phyloP scores from a whole-genome alignment of 2,888 invertebrate species.

The Autographa pulchrina region DNA sequence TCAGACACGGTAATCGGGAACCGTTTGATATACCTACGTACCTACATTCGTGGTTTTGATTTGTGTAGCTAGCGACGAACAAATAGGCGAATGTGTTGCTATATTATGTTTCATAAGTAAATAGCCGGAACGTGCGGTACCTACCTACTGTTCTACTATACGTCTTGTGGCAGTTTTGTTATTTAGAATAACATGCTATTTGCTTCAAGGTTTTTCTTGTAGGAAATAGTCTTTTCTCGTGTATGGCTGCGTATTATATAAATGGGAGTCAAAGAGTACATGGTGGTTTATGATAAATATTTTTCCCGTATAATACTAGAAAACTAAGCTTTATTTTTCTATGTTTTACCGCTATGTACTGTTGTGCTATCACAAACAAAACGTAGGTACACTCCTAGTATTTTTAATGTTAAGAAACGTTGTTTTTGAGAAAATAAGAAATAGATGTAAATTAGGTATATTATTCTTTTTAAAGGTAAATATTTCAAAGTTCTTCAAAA shows the following conservation, averaged over 20 bases:
- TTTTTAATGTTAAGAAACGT: too few relatives aligned
- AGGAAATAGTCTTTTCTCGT: background rate
- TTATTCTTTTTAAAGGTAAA: too few relatives aligned
- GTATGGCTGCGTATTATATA: background rate
- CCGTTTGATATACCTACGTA: slow-evolving; percentile 32
- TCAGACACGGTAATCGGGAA: slow-evolving; percentile 61
- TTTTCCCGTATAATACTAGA: background rate
- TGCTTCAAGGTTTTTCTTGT: background rate
- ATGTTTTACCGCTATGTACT: too few relatives aligned
- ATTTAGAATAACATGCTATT: background rate
- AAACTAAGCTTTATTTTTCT: background rate
- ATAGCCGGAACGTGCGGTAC: background rate
- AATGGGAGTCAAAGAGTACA: background rate
- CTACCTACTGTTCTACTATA: background rate
- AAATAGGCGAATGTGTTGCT: slow-evolving; percentile 7
- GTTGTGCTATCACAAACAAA: too few relatives aligned
- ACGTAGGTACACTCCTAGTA: too few relatives aligned
- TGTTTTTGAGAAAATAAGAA: too few relatives aligned
- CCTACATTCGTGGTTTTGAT: slow-evolving; percentile 24
- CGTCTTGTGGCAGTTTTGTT: background rate
- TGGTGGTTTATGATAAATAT: background rate
- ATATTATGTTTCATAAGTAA: background rate
- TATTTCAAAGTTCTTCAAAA: too few relatives aligned
- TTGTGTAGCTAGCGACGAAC: slow-evolving; percentile 40
- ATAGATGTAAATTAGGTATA: too few relatives aligned